phyloP scores from a whole-genome alignment of 2,888 invertebrate genomes.

The Chrysolina oricalcia region DNA sequence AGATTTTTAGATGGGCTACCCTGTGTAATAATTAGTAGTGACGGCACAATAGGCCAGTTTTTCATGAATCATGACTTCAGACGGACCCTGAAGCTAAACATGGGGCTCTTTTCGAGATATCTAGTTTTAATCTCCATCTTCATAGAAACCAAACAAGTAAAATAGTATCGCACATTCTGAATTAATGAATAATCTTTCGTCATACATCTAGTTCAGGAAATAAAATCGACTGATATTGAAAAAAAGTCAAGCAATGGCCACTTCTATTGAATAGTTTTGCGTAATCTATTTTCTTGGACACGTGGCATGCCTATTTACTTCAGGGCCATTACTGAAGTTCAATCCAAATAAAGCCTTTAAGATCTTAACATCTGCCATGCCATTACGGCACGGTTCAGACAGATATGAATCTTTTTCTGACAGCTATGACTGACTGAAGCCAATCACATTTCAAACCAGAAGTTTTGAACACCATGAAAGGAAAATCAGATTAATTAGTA shows the following conservation, averaged over 20 bases:
- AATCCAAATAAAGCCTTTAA: neutral
- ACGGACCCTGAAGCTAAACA: too few relatives aligned
- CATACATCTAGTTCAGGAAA: neutral
- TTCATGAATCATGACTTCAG: too few relatives aligned
- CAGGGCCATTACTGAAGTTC: neutral
- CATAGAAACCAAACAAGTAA: too few relatives aligned
- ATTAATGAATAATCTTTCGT: neutral
- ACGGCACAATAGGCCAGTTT: too few relatives aligned
- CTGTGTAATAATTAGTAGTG: too few relatives aligned
- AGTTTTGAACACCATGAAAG: constrained; percentile 4
- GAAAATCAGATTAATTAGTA: constrained; percentile 15
- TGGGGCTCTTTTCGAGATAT: too few relatives aligned
- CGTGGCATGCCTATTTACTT: neutral
- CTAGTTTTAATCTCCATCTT: too few relatives aligned
- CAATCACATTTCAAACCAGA: constrained; percentile 16
- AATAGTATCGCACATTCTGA: too few relatives aligned
- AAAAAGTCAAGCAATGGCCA: neutral
- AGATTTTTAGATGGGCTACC: too few relatives aligned
- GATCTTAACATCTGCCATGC: constrained; percentile 5
- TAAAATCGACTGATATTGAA: neutral
- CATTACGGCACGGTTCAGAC: neutral
- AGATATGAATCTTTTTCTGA: constrained; percentile 5
- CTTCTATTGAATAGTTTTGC: neutral
- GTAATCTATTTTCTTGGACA: neutral
- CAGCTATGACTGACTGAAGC: constrained; percentile 18